Conservation (phyloP, 2,888 invertebrate species). For the Hydriomena furcata region DNA sequence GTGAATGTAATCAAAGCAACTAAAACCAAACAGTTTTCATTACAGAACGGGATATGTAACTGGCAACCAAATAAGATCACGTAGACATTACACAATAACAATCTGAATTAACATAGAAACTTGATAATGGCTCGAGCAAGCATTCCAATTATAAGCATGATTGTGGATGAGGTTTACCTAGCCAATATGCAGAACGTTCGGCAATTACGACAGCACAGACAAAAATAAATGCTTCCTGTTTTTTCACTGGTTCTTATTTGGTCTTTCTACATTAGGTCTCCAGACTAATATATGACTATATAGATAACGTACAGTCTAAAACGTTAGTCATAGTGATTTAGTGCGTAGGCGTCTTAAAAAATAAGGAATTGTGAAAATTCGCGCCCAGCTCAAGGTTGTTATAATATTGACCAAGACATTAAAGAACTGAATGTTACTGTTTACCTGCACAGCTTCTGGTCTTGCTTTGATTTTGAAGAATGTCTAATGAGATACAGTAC, state of each 20-base stretch:
- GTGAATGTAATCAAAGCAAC: conserved; percentile 1
- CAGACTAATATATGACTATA: too few relatives aligned
- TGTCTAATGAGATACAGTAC: not conserved
- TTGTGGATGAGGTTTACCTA: conserved; percentile 29
- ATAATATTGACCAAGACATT: too few relatives aligned
- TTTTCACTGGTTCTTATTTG: too few relatives aligned
- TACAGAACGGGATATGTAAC: conserved; percentile 8
- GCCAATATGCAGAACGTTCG: conserved; percentile 4
- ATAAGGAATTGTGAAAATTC: too few relatives aligned
- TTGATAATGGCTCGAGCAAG: conserved; percentile 33
- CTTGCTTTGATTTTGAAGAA: not conserved
- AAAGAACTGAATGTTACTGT: not conserved
- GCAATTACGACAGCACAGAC: conserved; percentile 15
- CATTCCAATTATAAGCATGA: conserved; percentile 35
- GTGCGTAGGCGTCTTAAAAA: too few relatives aligned
- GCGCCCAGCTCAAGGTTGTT: too few relatives aligned
- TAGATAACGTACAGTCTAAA: too few relatives aligned
- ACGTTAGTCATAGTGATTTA: too few relatives aligned
- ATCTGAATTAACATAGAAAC: conserved; percentile 34
- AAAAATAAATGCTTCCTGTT: conserved; percentile 7
- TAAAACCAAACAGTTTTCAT: conserved; percentile 15
- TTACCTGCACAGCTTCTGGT: not conserved
- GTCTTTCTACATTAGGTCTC: too few relatives aligned
- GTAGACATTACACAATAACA: conserved; percentile 15
- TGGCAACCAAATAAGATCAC: conserved; percentile 19